Conservation (phyloP, 2,797 vertebrate species). For the Pipistrellus pipistrellus region DNA sequence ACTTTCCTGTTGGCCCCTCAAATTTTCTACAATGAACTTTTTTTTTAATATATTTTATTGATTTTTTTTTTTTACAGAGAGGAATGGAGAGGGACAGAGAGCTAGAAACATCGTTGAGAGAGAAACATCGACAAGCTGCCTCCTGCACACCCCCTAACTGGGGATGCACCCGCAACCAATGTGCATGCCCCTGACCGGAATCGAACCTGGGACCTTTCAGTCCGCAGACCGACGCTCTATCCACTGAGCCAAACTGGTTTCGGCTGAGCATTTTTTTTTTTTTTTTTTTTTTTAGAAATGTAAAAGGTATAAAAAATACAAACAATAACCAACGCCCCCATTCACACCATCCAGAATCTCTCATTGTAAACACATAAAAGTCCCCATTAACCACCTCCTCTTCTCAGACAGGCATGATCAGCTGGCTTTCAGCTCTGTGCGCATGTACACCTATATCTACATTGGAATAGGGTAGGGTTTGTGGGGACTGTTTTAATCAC, state of each 20-base stretch:
- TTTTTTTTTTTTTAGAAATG: not conserved
- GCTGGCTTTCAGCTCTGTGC: not conserved
- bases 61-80: not conserved
- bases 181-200: no score
- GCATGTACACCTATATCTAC: not conserved
- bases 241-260: no score
- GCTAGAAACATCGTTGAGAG: no score
- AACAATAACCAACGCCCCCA: not conserved
- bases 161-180: no score
- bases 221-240: no score
- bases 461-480: not conserved
- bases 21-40: not conserved
- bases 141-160: no score
- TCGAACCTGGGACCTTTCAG: no score
- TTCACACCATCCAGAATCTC: not conserved
- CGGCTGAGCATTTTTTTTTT: not conserved
- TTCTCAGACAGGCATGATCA: not conserved
- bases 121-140: no score
- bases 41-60: not conserved
- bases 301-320: constrained; percentile 19
- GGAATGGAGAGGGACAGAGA: no score
- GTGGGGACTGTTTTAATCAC: not conserved
- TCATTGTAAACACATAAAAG: not conserved
- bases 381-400: not conserved
- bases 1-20: not conserved